Percentiles rank a stretch among this genome's conserved stretches.
These are phyloP conservation scores for Lasiommata megera DNA, from an alignment of 2,888 invertebrate species.

Conservation along the genomic window DNA sequence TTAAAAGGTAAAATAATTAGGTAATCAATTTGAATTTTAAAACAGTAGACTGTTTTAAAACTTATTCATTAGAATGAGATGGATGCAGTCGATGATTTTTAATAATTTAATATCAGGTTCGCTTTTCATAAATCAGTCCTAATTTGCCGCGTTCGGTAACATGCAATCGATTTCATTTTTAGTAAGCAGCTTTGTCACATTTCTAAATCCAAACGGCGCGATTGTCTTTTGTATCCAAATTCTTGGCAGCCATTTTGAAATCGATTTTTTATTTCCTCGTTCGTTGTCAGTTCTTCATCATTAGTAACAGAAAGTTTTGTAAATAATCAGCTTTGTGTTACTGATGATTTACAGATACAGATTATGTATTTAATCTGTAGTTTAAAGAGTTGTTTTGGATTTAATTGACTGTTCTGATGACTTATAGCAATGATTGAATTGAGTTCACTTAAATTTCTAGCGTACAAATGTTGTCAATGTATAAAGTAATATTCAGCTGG, in stretches of 20 bases:
- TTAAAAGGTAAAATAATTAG: no score
- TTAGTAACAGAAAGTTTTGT: slow-evolving; percentile 34
- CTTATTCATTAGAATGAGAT: no score
- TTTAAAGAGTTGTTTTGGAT: slow-evolving; percentile 30
- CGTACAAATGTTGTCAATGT: slow-evolving; percentile 32
- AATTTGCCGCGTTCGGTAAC: neutral
- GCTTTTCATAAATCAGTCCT: no score
- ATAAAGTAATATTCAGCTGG: slow-evolving; percentile 25
- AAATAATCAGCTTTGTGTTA: no score
- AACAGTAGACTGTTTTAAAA: no score
- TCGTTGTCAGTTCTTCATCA: slow-evolving; percentile 35
- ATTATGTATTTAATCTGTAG: no score
- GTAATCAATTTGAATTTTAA: no score
- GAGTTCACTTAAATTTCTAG: slow-evolving; percentile 35
- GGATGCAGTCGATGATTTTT: no score
- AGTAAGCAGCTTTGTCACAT: slow-evolving; percentile 20
- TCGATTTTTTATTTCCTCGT: slow-evolving; percentile 30
- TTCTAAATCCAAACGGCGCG: slow-evolving; percentile 29
- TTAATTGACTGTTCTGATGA: slow-evolving; percentile 35
- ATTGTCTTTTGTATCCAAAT: slow-evolving; percentile 34
- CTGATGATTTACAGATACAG: no score
- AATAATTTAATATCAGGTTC: no score
- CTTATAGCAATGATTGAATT: slow-evolving; percentile 34
- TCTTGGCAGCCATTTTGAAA: slow-evolving; percentile 35
- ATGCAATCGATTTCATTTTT: neutral